A percentile compares a stretch with the other conserved stretches of the same genome.
phyloP scores from a whole-genome alignment of 2,888 invertebrate species.

The Protonemura montana region DNA sequence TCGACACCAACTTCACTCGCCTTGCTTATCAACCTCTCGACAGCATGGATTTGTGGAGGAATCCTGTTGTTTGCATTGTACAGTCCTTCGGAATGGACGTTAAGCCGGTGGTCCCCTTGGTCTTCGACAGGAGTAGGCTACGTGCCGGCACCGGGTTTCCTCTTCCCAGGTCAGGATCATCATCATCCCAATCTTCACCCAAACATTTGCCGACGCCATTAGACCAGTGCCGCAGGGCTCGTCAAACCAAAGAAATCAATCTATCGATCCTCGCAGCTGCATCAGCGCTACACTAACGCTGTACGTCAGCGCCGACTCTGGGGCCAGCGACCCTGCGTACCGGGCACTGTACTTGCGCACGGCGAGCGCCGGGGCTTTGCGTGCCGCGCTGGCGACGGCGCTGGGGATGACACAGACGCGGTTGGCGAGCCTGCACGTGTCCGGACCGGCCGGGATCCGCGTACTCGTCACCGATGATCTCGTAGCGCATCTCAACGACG shows the following conservation, averaged over 20 bases:
- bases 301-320: constrained; percentile 73
- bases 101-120: no score
- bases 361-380: constrained; percentile 71
- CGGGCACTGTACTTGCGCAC: constrained; percentile 82
- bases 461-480: constrained; percentile 86
- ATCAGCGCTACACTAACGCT: constrained; percentile 67
- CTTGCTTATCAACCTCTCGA: no score
- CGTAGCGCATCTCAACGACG: constrained; percentile 82
- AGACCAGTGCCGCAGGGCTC: neutral
- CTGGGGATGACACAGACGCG: constrained; percentile 61
- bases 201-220: no score
- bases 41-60: no score
- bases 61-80: no score
- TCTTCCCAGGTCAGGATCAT: no score
- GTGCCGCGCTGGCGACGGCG: constrained; percentile 69
- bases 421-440: constrained; percentile 71
- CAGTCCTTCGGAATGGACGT: no score
- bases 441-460: constrained; percentile 85
- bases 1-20: no score
- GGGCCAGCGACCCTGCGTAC: constrained; percentile 68
- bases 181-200: no score
- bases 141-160: no score
- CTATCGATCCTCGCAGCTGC: neutral
- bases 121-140: no score
- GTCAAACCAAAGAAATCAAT: neutral